Evolutionary conservation across 1,140 invertebrate genomes (phyloP), one percentile per base, ranked within the genome.

Genomic region (Telenomus remus): DNA sequence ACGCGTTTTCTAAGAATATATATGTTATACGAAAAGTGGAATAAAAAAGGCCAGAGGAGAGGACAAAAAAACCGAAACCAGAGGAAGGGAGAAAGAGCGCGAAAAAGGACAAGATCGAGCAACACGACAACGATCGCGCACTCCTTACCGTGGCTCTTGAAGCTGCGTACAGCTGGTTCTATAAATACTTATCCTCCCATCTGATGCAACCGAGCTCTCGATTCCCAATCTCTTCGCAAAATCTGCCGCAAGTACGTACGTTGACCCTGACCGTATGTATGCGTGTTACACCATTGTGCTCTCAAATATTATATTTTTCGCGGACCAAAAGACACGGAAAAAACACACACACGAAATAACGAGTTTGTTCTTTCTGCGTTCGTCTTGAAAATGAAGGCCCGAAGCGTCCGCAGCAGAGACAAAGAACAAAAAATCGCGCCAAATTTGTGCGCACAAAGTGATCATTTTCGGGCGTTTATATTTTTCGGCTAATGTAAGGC

Each of bases 161-260:
- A 78, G 63, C 75, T 81, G 82, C 68, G 76, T 79, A 81, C 81
- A 83, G 82, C 83, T 84, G 84, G 83, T 83, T 83, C 83, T 85
- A 84, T 84, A 82, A 85, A 83, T 84, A 85, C 53, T 33, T 77
- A 72, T 79, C 76, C 79, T 78, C 74, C 75, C 83, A 86, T 86
- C 85, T 86, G 84, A 87, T 84, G 85, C 84, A 86, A 87, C 83
- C 71, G 61, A 74, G 70, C 71, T 60, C 60, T 74, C 74, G 78
- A 81, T 79, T 85, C 76, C 82, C 76, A 82, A 82, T 85, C 81
- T 83, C 76, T 70, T 75, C 74, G 65, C 74, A 74, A 82, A 79
- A 80, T 69, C 78, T 73, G 51, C 78, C 60, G 81, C 78, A 80
- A 82, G 78, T 81, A 81, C 86, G 85, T 84, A 82, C 86, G 84